These are phyloP conservation scores for Agrypnia vestita DNA, from an alignment of 1,140 invertebrate species.

Conservation along the genomic window DNA sequence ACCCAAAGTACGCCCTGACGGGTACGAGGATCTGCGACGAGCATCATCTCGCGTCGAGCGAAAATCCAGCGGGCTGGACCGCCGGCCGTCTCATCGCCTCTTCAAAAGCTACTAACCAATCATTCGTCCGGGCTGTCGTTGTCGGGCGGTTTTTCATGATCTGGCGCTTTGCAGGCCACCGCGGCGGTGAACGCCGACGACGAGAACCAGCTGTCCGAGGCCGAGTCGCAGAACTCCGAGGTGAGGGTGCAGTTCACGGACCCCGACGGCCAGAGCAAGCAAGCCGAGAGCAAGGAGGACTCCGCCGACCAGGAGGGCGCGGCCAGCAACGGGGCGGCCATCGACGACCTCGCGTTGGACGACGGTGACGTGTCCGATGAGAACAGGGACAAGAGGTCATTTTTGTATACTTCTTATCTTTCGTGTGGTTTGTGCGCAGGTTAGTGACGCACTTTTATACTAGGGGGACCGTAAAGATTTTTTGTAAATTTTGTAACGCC, in stretches of 20 bases:
- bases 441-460: too few species aligned
- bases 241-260: slow-evolving; percentile 78
- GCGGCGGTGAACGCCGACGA: slow-evolving; percentile 68
- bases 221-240: slow-evolving; percentile 77
- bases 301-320: slow-evolving; percentile 71
- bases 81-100: slow-evolving; percentile 54
- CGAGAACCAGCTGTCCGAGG: slow-evolving; percentile 72
- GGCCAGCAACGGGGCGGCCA: slow-evolving; percentile 70
- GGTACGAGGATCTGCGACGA: slow-evolving; percentile 65
- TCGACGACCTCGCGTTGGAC: slow-evolving; percentile 77
- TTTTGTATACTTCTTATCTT: background rate
- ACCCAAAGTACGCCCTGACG: slow-evolving; percentile 60
- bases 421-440: too few species aligned
- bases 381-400: slow-evolving; percentile 82
- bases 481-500: too few species aligned
- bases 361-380: slow-evolving; percentile 81
- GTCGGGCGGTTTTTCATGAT: slow-evolving; percentile 43
- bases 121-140: slow-evolving; percentile 1
- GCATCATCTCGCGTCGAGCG: slow-evolving; percentile 62
- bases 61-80: slow-evolving; percentile 68
- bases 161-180: slow-evolving; percentile 67
- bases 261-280: slow-evolving; percentile 67
- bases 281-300: slow-evolving; percentile 64
- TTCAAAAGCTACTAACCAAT: slow-evolving; percentile 44
- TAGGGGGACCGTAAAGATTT: too few species aligned